Percentiles rank a stretch among this genome's conserved stretches.
phyloP scores from a whole-genome alignment of 2,113 vertebrate species.

The Peromyscus californicus region DNA sequence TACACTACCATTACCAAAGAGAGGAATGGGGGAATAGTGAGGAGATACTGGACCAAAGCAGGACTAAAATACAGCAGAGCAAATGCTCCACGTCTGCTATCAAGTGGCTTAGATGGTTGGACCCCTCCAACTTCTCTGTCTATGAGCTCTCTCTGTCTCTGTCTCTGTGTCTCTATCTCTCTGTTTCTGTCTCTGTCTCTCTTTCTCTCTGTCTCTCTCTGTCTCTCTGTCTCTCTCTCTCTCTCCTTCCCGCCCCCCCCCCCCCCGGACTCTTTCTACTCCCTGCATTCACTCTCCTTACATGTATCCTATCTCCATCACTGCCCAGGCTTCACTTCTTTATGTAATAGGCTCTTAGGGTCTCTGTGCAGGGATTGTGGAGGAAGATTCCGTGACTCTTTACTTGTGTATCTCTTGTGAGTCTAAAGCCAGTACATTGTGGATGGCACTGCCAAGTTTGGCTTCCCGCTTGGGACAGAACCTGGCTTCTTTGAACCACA shows the following conservation, averaged over 20 bases:
- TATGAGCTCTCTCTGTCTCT: no score
- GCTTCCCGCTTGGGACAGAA: background rate
- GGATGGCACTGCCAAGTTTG: background rate
- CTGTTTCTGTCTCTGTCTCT: no score
- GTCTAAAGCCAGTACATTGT: background rate
- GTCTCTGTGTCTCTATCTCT: no score
- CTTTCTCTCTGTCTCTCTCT: no score
- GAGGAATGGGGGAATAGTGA: background rate
- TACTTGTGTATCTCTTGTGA: background rate
- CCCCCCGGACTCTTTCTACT: no score
- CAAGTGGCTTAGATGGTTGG: background rate
- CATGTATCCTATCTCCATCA: background rate
- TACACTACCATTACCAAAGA: background rate
- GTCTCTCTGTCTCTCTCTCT: no score
- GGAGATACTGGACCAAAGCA: background rate
- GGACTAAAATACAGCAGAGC: background rate
- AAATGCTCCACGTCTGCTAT: background rate
- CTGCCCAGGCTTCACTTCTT: background rate
- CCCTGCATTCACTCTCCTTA: background rate
- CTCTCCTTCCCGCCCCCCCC: no score
- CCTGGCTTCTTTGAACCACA: background rate
- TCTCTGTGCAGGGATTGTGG: background rate
- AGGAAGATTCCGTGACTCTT: background rate
- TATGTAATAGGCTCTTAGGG: background rate
- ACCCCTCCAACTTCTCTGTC: background rate